Percentiles rank a stretch among this genome's conserved stretches.
phyloP scores from a whole-genome alignment of 2,888 invertebrate genomes.

The Mantis religiosa region DNA sequence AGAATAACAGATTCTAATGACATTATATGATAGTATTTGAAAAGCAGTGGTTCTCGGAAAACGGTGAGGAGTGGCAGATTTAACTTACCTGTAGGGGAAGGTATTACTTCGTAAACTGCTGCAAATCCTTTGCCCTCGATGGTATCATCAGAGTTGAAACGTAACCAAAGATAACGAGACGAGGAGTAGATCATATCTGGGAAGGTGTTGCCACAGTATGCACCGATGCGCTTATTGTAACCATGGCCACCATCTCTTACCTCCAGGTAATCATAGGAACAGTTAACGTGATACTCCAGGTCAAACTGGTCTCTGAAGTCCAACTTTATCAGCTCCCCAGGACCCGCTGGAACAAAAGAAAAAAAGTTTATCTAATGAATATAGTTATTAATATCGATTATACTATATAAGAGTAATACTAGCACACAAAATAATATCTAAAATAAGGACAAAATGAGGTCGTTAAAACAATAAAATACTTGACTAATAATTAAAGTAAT shows the following conservation, averaged over 20 bases:
- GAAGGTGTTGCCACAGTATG: slow-evolving; percentile 66
- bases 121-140: slow-evolving; percentile 76
- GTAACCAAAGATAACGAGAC: slow-evolving; percentile 71
- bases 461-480: too few relatives aligned
- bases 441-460: too few relatives aligned
- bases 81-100: slow-evolving; percentile 49
- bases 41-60: too few relatives aligned
- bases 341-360: slow-evolving; percentile 50
- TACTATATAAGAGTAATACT: neutral
- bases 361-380: neutral
- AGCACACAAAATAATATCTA: neutral
- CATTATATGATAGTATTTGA: too few relatives aligned
- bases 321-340: slow-evolving; percentile 63
- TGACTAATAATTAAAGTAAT: too few relatives aligned
- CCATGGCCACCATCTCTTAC: slow-evolving; percentile 79
- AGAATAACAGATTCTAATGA: too few relatives aligned
- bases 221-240: slow-evolving; percentile 62
- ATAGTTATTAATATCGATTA: too few relatives aligned
- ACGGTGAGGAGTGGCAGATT: too few relatives aligned
- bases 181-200: slow-evolving; percentile 70
- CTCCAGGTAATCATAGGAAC: slow-evolving; percentile 77
- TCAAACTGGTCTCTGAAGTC: slow-evolving; percentile 78
- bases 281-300: slow-evolving; percentile 62
- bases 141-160: slow-evolving; percentile 75
- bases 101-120: slow-evolving; percentile 67